Evolutionary conservation across 2,888 invertebrate species (phyloP), one percentile per base, ranked within the genome.

Genomic region (Hemithea aestivaria): DNA sequence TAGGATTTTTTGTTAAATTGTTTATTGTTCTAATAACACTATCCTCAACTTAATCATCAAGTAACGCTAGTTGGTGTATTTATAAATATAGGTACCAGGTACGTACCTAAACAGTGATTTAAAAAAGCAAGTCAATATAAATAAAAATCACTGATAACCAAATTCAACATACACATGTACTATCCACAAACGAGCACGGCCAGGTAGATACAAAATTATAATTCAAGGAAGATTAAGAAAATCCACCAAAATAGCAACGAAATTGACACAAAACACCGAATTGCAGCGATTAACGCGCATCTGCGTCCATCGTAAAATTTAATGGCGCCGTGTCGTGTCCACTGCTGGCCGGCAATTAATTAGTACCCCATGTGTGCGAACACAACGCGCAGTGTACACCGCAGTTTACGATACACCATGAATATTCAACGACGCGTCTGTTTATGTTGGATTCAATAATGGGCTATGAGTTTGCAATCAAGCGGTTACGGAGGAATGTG

Each of bases 281-380:
- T 42, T 50, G 66, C 62, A 51, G 61, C 68, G 68, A 72, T 75
- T 73, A 75, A 68, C 72, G 62, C 70, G 60, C 79, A 76, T 79
- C 73, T 77, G 75, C 62, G 54, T 57, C 65, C 62, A 72, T 72
- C 80, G 73, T 81, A 81, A 81, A 81, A 80, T 74, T 75, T 80
- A 80, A 81, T 71, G 73, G 67, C 53, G 62, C 66, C 66, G 68
- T 71, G 71, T 71, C 64, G 57, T 66, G 66, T 66, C 66, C 64
- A 77, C 68, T 66, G 75, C 74, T 75, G 67, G 68, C 63, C 73
- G 52, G 58, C 73, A 71, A 76, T 75, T 80, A 82, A 84, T 83
- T 78, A 82, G 75, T 81, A 65, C 77, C 71, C 70, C 67, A 66
- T 71, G 70, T 72, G 65, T 71, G 77, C 73, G 66, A 72, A 74